A percentile compares a stretch with the other conserved stretches of the same genome.
Conservation (phyloP, 2,797 vertebrate species). For the Dipus sagitta region DNA sequence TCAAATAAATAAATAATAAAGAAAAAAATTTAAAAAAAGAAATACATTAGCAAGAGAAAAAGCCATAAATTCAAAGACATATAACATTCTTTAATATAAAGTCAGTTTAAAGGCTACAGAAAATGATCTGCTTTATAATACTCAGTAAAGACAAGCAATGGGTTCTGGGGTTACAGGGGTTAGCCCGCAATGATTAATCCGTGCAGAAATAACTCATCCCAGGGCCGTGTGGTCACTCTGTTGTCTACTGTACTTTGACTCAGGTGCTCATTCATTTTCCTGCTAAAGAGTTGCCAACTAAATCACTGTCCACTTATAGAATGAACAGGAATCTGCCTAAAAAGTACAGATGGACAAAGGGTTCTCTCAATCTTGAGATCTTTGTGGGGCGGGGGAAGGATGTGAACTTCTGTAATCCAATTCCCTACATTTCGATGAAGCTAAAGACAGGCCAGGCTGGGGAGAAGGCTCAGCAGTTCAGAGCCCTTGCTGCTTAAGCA, state of each 20-base stretch:
- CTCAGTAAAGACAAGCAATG: not conserved
- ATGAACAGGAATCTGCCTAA: not conserved
- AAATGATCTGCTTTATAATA: not conserved
- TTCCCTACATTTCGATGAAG: not conserved
- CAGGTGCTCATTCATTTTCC: not conserved
- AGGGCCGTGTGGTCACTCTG: not conserved
- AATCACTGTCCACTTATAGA: slow-evolving; percentile 11
- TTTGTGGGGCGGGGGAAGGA: not conserved
- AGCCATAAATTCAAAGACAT: not conserved
- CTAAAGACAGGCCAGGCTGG: too few species aligned
- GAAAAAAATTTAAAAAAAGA: not conserved
- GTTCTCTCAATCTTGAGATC: not conserved
- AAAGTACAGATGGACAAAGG: not conserved
- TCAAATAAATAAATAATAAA: too few species aligned
- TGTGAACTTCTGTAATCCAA: not conserved
- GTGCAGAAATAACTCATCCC: not conserved
- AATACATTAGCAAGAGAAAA: not conserved
- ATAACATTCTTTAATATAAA: not conserved
- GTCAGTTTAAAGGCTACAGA: not conserved
- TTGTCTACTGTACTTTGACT: not conserved
- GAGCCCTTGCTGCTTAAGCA: too few species aligned
- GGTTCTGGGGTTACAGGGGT: not conserved
- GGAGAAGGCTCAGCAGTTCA: too few species aligned
- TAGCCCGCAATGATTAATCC: not conserved
- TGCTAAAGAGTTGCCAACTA: not conserved